Base-by-base conservation (phyloP, 1,140 invertebrate species). In the Acromyrmex echinatior region DNA sequence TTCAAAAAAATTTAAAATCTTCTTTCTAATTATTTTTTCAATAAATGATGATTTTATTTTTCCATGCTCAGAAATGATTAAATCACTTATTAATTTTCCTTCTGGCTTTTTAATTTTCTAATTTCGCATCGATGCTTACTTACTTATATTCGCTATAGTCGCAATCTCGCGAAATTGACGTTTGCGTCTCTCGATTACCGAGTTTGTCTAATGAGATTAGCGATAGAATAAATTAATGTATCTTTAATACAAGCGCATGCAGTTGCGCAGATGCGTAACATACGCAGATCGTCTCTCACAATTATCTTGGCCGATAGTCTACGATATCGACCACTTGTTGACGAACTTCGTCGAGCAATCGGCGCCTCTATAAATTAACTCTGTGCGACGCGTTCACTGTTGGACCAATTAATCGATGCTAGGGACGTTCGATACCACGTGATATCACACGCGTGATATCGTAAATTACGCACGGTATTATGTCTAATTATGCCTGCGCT, bases 241-340 rank as follows among this genome's bases (percentile, higher is more conserved):
- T 39, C 12, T 58, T 39, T 9, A 2, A 3, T 45, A 25, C 18
- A 58, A 60, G 14, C 4, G 6, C 76, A 39, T 18, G 21, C 2
- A 78, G 35, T 39, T 78, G 0, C 18, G 45, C 4, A 58, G 6
- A 39, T 58, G 16, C 35, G 25, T 14, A 63, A 45, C 18, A 31
- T 73, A 21, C 49, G 35, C 21, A 62, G 70, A 74, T 49, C 39
- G 56, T 62, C 18, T 51, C 68, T 45, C 14, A 28, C 45, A 51
- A 84, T 84, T 76, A 82, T 82, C 51, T 74, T 35, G 80, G 16
- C 53, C 28, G 74, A 63, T 14, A 21, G 39, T 39, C 45, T 62
- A 71, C 56, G 51, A 81, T 68, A 88, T 88, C 89, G 86, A 82
- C 90, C 90, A 91, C 90, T 91, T 91, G 90, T 91, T 91, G 90